Evolutionary conservation across 2,113 vertebrate genomes (phyloP).

Genomic region (Tachycineta bicolor): DNA sequence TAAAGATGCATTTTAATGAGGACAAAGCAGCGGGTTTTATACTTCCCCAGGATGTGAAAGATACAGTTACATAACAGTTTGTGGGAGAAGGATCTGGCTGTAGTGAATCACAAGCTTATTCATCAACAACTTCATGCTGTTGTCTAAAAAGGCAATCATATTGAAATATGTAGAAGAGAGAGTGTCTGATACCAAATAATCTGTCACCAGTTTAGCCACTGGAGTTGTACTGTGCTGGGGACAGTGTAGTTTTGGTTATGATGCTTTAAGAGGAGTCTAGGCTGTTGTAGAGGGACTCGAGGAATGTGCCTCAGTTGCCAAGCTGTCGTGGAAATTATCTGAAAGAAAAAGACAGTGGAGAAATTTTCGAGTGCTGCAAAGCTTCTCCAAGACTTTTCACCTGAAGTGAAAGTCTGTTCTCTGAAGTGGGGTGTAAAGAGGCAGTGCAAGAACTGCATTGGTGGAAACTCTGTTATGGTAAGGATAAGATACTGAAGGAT

Average conservation of each 20-base stretch:
- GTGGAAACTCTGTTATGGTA: background rate
- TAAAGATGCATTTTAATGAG: background rate
- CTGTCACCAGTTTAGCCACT: background rate
- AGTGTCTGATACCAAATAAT: background rate
- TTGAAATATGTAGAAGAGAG: background rate
- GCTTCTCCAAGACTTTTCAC: background rate
- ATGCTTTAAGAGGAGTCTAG: background rate
- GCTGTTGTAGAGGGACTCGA: background rate
- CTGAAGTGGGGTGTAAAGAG: background rate
- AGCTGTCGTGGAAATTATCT: background rate
- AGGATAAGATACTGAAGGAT: background rate
- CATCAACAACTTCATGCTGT: slow-evolving; percentile 30
- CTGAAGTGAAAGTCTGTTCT: background rate
- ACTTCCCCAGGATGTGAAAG: slow-evolving; percentile 26
- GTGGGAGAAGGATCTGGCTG: slow-evolving; percentile 43
- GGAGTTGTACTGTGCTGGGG: background rate
- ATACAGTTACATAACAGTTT: slow-evolving; percentile 47
- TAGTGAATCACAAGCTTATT: slow-evolving; percentile 62
- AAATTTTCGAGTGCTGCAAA: background rate
- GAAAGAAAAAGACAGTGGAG: background rate
- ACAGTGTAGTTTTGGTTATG: background rate
- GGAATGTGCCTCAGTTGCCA: background rate
- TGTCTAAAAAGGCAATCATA: slow-evolving; percentile 32
- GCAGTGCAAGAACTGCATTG: background rate
- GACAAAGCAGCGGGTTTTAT: background rate